Evolutionary conservation across 1,140 invertebrate genomes (phyloP), one percentile per base, ranked within the genome.

Genomic region (Drosophila tropicalis): DNA sequence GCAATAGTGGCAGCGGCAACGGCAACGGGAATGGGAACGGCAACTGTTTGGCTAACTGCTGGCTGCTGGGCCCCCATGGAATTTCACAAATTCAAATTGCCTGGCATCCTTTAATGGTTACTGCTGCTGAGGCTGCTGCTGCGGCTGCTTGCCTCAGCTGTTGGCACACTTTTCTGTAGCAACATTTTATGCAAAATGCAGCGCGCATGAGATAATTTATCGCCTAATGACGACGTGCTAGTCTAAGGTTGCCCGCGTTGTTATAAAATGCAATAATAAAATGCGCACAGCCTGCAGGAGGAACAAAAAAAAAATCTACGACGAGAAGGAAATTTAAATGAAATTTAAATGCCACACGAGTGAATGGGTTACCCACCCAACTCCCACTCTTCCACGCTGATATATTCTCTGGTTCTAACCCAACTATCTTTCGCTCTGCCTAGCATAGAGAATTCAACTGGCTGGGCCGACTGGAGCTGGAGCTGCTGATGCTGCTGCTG

Each of bases 61-160:
- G 54, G 70, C 64, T 34, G 32, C 56, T 72, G 61, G 64, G 64
- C 58, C 68, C 61, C 70, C 73, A 80, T 87, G 84, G 84, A 89
- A 89, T 89, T 89, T 89, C 85, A 82, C 85, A 89, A 89, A 89
- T 84, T 89, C 74, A 89, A 89, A 89, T 89, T 89, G 83, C 83
- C 84, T 80, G 85, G 83, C 84, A 89, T 86, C 84, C 84, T 89
- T 89, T 80, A 84, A 79, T 86, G 73, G 44, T 12, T 19, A 13
- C 67, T 51, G 40, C 63, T 25, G 40, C 51, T 36, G 22, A 71
- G 60, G 79, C 77, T 63, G 79, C 32, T 57, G 36, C 54, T 22
- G 41, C 15, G 25, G 40, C 39, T 57, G 75, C 61, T 61, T 67
- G 70, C 34, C 63, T 56, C 81, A 81, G 76, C 73, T 77, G 70